Evolutionary conservation across 2,888 invertebrate species (phyloP).

Genomic region (Drosophila hawaiiensis): DNA sequence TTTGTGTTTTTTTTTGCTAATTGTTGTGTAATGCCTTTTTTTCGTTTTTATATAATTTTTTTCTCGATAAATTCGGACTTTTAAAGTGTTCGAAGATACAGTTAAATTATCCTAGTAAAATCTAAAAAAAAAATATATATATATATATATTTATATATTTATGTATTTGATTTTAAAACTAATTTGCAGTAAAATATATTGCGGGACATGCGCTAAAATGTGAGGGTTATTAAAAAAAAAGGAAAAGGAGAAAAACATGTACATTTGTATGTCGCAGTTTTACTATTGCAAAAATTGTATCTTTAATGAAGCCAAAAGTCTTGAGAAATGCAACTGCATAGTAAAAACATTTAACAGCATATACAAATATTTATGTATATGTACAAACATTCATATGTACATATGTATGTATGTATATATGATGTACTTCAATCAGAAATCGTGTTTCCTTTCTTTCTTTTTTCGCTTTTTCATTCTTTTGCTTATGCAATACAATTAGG

Average conservation of each 20-base stretch:
- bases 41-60: slow-evolving; percentile 44
- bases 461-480: slow-evolving; percentile 19
- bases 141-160: slow-evolving; percentile 22
- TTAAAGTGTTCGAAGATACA: slow-evolving; percentile 78
- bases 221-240: slow-evolving; percentile 19
- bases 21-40: slow-evolving; percentile 42
- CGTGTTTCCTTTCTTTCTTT: slow-evolving; percentile 1
- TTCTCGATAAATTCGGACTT: slow-evolving; percentile 82
- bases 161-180: slow-evolving; percentile 40
- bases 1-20: slow-evolving; percentile 50
- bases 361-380: slow-evolving; percentile 31
- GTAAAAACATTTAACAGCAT: slow-evolving; percentile 57
- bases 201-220: slow-evolving; percentile 47
- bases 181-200: slow-evolving; percentile 47
- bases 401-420: slow-evolving; percentile 24
- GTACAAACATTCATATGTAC: slow-evolving; percentile 9
- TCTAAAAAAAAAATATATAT: slow-evolving; percentile 61
- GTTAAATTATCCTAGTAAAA: slow-evolving; percentile 69
- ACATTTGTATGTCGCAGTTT: slow-evolving; percentile 20
- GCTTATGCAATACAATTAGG: slow-evolving; percentile 36
- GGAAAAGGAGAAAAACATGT: slow-evolving; percentile 24
- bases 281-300: slow-evolving; percentile 32
- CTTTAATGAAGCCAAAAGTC: slow-evolving; percentile 59
- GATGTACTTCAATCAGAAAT: slow-evolving; percentile 24
- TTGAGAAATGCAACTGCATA: slow-evolving; percentile 74